phyloP scores from a whole-genome alignment of 2,797 vertebrate genomes.

The Lindbergichthys nudifrons region DNA sequence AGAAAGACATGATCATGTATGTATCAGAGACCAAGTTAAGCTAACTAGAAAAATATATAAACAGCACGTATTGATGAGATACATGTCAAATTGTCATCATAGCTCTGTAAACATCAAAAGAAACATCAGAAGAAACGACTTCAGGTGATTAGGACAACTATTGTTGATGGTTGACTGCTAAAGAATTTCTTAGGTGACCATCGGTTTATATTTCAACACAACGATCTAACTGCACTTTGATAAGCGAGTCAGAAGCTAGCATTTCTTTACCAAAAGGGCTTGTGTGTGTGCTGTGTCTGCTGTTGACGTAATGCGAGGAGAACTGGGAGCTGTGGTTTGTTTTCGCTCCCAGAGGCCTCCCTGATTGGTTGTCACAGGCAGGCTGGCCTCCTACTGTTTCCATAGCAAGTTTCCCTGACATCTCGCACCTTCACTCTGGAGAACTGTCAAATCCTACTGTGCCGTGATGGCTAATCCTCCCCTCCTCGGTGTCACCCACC shows the following conservation, averaged over 20 bases:
- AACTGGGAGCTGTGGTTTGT: constrained; percentile 33
- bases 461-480: constrained; percentile 32
- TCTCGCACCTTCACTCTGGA: constrained; percentile 38
- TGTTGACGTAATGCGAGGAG: constrained; percentile 38
- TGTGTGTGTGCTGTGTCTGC: constrained; percentile 11
- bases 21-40: background rate
- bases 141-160: background rate
- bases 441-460: constrained; percentile 46
- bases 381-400: constrained; percentile 42
- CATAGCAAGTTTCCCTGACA: constrained; percentile 64
- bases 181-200: background rate
- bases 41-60: background rate
- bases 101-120: constrained; percentile 8
- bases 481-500: constrained; percentile 25
- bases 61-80: background rate
- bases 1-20: background rate
- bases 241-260: background rate
- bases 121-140: constrained; percentile 4
- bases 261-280: background rate
- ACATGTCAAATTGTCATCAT: background rate
- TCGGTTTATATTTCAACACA: background rate
- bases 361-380: constrained; percentile 83
- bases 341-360: constrained; percentile 49
- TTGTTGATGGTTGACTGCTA: background rate
- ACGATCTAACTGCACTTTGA: background rate